A percentile compares a stretch with the other conserved stretches of the same genome.
phyloP scores from a whole-genome alignment of 1,140 invertebrate genomes.

The Diprion similis region DNA sequence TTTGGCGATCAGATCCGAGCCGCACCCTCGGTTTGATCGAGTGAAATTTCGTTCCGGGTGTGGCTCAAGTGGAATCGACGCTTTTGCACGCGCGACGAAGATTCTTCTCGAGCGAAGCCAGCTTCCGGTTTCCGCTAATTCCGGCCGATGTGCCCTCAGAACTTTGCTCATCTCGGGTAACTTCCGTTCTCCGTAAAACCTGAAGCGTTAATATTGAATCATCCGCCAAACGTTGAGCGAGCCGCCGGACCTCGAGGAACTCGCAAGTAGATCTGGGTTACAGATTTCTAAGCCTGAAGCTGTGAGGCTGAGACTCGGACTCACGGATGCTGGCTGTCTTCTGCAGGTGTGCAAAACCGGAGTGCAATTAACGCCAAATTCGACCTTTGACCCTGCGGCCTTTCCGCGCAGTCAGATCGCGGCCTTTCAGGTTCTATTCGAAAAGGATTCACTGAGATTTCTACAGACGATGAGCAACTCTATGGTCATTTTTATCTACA shows the following conservation, averaged over 20 bases:
- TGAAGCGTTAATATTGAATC: too few relatives aligned
- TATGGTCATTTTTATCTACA: too few relatives aligned
- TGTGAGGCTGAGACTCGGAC: conserved; percentile 55
- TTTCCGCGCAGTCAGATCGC: too few relatives aligned
- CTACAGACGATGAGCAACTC: too few relatives aligned
- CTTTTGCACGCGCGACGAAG: too few relatives aligned
- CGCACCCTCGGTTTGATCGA: neutral
- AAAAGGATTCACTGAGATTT: too few relatives aligned
- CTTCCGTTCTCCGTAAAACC: neutral
- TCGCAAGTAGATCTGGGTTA: conserved; percentile 49
- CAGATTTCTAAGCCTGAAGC: conserved; percentile 50
- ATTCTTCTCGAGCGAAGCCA: too few relatives aligned
- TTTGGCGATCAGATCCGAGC: neutral
- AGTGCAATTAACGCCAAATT: neutral
- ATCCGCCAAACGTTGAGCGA: neutral
- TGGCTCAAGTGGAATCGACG: neutral
- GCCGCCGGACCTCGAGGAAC: neutral
- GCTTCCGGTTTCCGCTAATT: too few relatives aligned
- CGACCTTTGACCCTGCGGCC: neutral
- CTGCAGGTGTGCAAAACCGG: conserved; percentile 61
- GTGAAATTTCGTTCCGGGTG: conserved; percentile 2
- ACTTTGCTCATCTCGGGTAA: too few relatives aligned
- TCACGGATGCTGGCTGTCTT: conserved; percentile 62
- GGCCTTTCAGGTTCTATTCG: too few relatives aligned
- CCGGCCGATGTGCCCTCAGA: too few relatives aligned